A percentile compares a stretch with the other conserved stretches of the same genome.
Evolutionary conservation across 2,888 invertebrate genomes (phyloP).

Genomic region (Aspidapion aeneum): DNA sequence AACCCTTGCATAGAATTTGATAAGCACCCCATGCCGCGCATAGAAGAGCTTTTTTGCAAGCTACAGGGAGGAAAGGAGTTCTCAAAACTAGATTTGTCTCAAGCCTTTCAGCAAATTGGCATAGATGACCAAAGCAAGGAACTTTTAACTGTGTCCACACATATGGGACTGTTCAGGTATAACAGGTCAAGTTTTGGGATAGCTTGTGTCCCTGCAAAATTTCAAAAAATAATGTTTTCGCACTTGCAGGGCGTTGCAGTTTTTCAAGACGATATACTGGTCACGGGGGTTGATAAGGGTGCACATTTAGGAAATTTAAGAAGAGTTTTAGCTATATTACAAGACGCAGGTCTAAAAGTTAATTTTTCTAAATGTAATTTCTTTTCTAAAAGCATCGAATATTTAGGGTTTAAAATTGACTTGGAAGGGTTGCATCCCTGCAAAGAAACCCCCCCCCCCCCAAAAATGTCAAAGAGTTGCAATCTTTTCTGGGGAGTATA

Average conservation of each 20-base stretch:
- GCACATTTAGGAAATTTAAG: constrained; percentile 18
- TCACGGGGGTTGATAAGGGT: constrained; percentile 16
- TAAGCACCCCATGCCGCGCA: constrained; percentile 29
- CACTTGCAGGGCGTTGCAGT: constrained; percentile 29
- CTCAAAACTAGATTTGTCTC: constrained; percentile 23
- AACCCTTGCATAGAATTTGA: constrained; percentile 33
- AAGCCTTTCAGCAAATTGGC: constrained; percentile 13
- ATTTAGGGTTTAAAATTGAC: constrained; percentile 13
- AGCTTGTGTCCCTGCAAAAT: constrained; percentile 37
- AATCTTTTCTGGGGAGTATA: too few relatives aligned
- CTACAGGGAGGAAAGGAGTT: constrained; percentile 28
- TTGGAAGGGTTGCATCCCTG: constrained; percentile 18
- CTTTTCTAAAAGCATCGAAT: constrained; percentile 12
- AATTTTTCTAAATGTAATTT: constrained; percentile 19
- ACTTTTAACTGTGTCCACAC: constrained; percentile 20
- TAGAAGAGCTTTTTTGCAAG: constrained; percentile 29
- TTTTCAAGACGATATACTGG: constrained; percentile 34
- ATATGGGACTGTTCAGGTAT: constrained; percentile 33
- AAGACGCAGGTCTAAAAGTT: constrained; percentile 22
- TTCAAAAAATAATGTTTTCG: constrained; percentile 37
- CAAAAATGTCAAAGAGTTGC: too few relatives aligned
- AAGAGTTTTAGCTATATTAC: constrained; percentile 17
- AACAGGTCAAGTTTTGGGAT: constrained; percentile 35
- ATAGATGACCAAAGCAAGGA: constrained; percentile 18
- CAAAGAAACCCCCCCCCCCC: too few relatives aligned